Evolutionary conservation across 2,888 invertebrate genomes (phyloP).

Genomic region (Criorhina ranunculi): DNA sequence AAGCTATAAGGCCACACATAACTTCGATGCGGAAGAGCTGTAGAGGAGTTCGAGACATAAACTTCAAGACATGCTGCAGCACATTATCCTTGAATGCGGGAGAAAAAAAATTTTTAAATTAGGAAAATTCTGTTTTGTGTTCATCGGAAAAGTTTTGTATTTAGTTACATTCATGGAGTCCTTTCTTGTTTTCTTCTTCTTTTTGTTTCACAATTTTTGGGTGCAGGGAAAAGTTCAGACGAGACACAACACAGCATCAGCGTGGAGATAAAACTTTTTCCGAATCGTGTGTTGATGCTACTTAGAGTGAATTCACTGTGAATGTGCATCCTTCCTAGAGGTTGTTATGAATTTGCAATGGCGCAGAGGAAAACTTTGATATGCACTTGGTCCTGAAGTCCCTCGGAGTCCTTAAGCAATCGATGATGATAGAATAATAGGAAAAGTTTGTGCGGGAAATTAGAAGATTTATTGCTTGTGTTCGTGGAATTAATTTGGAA

Average conservation of each 20-base stretch:
- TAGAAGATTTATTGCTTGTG: slow-evolving; percentile 31
- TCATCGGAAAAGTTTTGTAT: slow-evolving; percentile 37
- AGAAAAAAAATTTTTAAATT: slow-evolving; percentile 25
- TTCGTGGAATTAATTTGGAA: slow-evolving; percentile 28
- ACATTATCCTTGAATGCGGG: slow-evolving; percentile 30
- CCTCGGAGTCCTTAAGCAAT: slow-evolving; percentile 7
- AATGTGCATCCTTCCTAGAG: slow-evolving; percentile 8
- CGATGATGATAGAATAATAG: slow-evolving; percentile 22
- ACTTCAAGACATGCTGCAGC: slow-evolving; percentile 8
- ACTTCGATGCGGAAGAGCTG: neutral
- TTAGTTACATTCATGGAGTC: slow-evolving; percentile 15
- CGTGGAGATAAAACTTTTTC: slow-evolving; percentile 26
- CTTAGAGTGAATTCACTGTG: slow-evolving; percentile 18
- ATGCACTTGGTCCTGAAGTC: neutral
- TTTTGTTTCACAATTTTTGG: neutral
- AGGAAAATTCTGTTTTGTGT: slow-evolving; percentile 29
- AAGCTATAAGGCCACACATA: neutral
- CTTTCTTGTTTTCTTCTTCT: neutral
- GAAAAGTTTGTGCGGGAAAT: slow-evolving; percentile 26
- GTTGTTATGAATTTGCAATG: slow-evolving; percentile 32
- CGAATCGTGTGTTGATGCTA: slow-evolving; percentile 26
- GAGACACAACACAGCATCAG: neutral
- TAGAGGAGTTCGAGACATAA: neutral
- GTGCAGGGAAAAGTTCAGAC: slow-evolving; percentile 16
- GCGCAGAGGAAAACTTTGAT: slow-evolving; percentile 5